phyloP scores from a whole-genome alignment of 2,797 vertebrate species.

The Anisognathus igniventris region DNA sequence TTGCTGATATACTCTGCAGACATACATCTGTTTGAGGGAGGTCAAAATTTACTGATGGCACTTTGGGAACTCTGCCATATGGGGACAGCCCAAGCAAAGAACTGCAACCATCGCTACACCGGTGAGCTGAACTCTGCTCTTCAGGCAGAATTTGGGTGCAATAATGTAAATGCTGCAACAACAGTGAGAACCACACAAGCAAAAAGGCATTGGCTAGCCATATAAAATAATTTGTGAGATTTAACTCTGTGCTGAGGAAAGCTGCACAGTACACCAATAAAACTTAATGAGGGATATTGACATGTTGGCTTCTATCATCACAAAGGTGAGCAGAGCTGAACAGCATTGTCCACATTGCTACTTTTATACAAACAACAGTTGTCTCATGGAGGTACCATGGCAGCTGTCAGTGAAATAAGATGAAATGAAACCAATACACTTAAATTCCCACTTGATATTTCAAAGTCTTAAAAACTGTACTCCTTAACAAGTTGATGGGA shows the following conservation, averaged over 20 bases:
- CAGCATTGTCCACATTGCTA: background rate
- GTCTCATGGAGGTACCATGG: background rate
- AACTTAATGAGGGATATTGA: background rate
- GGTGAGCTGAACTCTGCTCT: background rate
- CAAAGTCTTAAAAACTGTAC: background rate
- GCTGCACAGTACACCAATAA: background rate
- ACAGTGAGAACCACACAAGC: background rate
- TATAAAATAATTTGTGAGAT: background rate
- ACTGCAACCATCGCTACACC: accelerated
- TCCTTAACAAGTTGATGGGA: background rate
- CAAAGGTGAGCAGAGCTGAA: background rate
- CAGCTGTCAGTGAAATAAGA: background rate
- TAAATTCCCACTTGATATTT: background rate
- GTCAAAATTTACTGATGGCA: background rate
- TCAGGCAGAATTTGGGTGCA: background rate
- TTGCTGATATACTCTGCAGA: background rate
- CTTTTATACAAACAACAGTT: background rate
- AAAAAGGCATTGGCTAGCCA: background rate
- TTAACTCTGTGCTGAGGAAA: background rate
- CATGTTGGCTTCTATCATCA: background rate
- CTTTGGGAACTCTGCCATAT: background rate
- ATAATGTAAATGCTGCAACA: background rate
- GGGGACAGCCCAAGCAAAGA: background rate
- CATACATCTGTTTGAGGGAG: background rate
- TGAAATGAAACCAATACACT: background rate